A percentile compares a stretch with the other conserved stretches of the same genome.
Evolutionary conservation across 2,888 invertebrate species (phyloP).

Genomic region (Eueremaeus valkanovi): DNA sequence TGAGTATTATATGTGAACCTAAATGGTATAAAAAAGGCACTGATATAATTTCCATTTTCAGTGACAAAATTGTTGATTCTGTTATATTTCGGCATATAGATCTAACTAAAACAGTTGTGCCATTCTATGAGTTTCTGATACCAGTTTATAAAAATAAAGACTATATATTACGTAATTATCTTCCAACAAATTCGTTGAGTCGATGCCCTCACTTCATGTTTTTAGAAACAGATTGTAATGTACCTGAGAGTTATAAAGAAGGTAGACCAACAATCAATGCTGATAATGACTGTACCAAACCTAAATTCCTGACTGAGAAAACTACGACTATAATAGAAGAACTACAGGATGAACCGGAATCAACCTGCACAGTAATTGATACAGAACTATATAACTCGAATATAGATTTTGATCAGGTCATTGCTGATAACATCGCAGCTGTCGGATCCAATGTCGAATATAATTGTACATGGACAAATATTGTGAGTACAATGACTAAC

Average conservation of each 20-base stretch:
- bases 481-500: neutral
- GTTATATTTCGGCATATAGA: too few relatives aligned
- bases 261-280: neutral
- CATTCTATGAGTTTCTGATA: too few relatives aligned
- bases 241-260: neutral
- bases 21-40: too few relatives aligned
- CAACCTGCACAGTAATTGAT: neutral
- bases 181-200: neutral
- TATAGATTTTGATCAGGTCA: neutral
- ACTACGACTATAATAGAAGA: neutral
- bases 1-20: too few relatives aligned
- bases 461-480: neutral
- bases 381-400: neutral
- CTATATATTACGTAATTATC: neutral
- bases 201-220: neutral
- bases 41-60: too few relatives aligned
- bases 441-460: neutral
- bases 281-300: neutral
- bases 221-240: neutral
- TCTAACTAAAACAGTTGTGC: too few relatives aligned
- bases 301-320: neutral
- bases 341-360: neutral
- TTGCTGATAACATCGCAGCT: too few relatives aligned
- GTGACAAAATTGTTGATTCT: too few relatives aligned
- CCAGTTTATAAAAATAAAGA: too few relatives aligned